Evolutionary conservation across 1,140 invertebrate genomes (phyloP), one percentile per base, ranked within the genome.

Genomic region (Dreissena rostriformis): DNA sequence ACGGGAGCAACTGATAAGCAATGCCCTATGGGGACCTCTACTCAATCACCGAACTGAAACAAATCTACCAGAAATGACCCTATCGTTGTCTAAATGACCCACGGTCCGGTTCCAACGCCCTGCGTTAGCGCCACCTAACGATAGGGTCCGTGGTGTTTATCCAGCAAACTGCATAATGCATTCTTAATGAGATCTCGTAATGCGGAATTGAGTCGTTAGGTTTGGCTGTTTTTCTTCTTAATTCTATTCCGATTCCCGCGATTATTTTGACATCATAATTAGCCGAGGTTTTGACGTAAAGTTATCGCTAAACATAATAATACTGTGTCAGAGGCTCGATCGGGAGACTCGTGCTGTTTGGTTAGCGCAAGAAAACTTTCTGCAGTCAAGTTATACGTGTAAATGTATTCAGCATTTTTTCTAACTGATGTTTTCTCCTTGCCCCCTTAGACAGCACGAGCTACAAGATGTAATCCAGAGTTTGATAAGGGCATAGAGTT

Each of bases 261-360:
- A 80, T 80, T 72, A 80, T 70, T 80, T 80, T 70, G 53, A 80
- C 68, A 80, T 80, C 78, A 80, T 80, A 80, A 80, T 80, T 80
- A 80, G 22, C 22, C 19, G 5, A 26, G n/a, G 71, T 55, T 71
- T 6, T 63, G 78, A 80, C 67, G 55, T 71, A 71, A 80, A 19
- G 19, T 72, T 22, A 17, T 61, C 51, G 52, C 51, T 12, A 49
- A 78, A 52, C 29, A 78, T 66, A 78, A 78, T 78, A 67, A 78
- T 63, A 26, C 12, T 24, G 57, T 61, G 57, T 61, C 57, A n/a
- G 57, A 5, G 39, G 8, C 39, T 39, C 39, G 39, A 5, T 5
- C 39, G 2, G 39, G 39, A 39, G 39, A 39, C 39, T 39, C 39
- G 39, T 39, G 39, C 4, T 39, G 39, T 39, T 39, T 39, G 39